phyloP scores from a whole-genome alignment of 2,888 invertebrate species.

The Flexamia atlantica region DNA sequence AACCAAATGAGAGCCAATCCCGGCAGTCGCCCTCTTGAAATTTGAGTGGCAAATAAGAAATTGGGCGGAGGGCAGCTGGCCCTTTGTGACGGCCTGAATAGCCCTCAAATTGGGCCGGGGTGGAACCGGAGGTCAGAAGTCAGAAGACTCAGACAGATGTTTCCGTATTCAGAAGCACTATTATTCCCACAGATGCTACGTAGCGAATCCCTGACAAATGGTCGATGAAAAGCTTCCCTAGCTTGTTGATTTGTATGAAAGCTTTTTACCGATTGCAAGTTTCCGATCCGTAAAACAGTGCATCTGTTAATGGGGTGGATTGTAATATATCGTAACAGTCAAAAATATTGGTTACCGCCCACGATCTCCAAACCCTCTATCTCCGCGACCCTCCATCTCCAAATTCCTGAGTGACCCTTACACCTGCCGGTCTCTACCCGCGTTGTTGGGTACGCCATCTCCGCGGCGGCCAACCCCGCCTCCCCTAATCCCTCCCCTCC shows the following conservation, averaged over 20 bases:
- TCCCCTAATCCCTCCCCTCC: no score
- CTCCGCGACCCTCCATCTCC: no score
- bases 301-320: neutral
- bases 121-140: neutral
- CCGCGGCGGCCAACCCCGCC: no score
- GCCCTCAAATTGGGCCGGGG: constrained; percentile 35
- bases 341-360: no score
- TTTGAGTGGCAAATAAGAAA: constrained; percentile 38
- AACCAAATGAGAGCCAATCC: constrained; percentile 10
- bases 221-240: constrained; percentile 9
- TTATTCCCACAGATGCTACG: constrained; percentile 33
- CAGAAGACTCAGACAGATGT: constrained; percentile 24
- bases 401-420: no score
- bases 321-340: no score
- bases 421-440: no score
- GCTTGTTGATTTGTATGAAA: constrained; percentile 16
- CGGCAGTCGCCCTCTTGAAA: constrained; percentile 43
- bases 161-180: constrained; percentile 19
- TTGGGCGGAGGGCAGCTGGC: constrained; percentile 51
- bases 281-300: neutral
- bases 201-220: constrained; percentile 33
- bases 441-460: no score
- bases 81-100: constrained; percentile 44
- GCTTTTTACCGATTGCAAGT: neutral
- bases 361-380: no score